Percentiles rank a stretch among this genome's conserved stretches.
phyloP scores from a whole-genome alignment of 2,797 vertebrate genomes.

The Melanotaenia boesemani region DNA sequence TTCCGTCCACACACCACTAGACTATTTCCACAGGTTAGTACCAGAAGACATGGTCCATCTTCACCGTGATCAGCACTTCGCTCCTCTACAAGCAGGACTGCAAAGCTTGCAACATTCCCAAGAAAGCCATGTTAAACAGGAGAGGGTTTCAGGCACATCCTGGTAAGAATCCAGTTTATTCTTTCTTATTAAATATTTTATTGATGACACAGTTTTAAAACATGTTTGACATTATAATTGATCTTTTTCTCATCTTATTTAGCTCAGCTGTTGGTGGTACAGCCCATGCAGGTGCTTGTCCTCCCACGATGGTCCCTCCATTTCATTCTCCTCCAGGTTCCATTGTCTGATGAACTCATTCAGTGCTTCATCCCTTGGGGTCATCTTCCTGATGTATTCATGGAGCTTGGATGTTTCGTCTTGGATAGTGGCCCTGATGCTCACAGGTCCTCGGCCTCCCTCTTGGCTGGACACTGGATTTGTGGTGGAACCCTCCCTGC shows the following conservation, averaged over 20 bases:
- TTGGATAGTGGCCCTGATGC: too few relatives aligned
- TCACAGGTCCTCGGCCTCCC: too few relatives aligned
- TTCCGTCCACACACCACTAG: neutral
- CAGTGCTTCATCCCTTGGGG: too few relatives aligned
- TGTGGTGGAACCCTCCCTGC: too few relatives aligned
- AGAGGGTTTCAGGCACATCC: neutral
- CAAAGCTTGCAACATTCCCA: neutral
- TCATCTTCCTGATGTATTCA: too few relatives aligned
- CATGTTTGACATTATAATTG: neutral
- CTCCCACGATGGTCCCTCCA: too few relatives aligned
- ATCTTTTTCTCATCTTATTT: neutral
- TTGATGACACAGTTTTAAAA: neutral
- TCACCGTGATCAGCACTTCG: too few relatives aligned
- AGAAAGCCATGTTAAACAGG: slow-evolving; percentile 4
- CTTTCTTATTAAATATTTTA: neutral
- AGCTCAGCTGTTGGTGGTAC: neutral
- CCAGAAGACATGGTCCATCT: neutral
- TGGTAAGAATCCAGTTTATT: neutral
- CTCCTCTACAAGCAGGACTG: neutral
- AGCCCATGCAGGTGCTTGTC: too few relatives aligned
- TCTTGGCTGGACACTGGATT: too few relatives aligned
- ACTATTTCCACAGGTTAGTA: neutral
- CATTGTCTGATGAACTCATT: too few relatives aligned
- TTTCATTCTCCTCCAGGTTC: too few relatives aligned
- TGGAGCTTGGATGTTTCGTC: too few relatives aligned